Evolutionary conservation across 2,797 vertebrate species (phyloP), one percentile per base, ranked within the genome.

Genomic region (Alosa sapidissima): DNA sequence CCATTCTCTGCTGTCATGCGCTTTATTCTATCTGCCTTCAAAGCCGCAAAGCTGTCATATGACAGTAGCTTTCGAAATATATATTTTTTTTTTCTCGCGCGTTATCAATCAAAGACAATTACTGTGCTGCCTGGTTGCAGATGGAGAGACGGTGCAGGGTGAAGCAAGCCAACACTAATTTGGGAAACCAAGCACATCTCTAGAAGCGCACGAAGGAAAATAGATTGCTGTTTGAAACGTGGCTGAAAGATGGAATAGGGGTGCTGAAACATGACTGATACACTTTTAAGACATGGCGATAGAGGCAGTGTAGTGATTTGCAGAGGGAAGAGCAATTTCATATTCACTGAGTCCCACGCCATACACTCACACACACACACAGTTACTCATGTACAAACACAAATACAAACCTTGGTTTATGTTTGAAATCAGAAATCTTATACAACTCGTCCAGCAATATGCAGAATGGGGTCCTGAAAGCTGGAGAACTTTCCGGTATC

Each of bases 21-120:
- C 11, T 72, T 72, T 19, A 72, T 41, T 72, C 65, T 72, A 72
- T 72, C 65, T 41, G 65, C 33, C 68, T 75, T 75, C 13, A 75
- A 75, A 41, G 65, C 68, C 5, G 36, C 68, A 75, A 41, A 75
- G 68, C 68, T 75, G 68, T 75, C 68, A 41, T 58, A 58, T 75
- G 68, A 75, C 36, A 36, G 11, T 19, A 45, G 68, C 36, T 75
- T 75, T 75, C 33, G 11, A 75, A 75, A 36, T 33, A n/a, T n/a
- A n/a, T 19, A 45, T 41, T 45, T 33, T 75, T 2, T 68, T 36
- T 36, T 68, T 14, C 13, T 75, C 68, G 7, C 68, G 41, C 33
- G 14, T 75, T 75, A 75, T 75, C 68, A 75, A 75, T 75, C 68
- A 75, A 36, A 75, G 68, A 41, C 68, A 75, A 75, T 75, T 75